Conservation (phyloP, 2,797 vertebrate genomes). For the Anolis apletophallus region DNA sequence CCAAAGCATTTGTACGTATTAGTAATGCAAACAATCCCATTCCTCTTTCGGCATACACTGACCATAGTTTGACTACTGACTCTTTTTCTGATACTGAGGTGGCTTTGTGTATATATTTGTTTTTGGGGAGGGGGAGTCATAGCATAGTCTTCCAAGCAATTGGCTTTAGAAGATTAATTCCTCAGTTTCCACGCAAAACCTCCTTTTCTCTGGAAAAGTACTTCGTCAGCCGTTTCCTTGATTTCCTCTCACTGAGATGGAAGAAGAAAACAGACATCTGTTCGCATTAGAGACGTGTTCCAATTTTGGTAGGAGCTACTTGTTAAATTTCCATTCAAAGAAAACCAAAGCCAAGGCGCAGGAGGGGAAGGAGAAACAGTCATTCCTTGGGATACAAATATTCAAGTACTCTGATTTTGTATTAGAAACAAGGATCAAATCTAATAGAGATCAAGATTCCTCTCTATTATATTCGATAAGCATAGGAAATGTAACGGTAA, state of each 20-base stretch:
- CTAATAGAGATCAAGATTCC: too few species aligned
- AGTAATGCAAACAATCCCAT: too few species aligned
- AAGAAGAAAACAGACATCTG: constrained; percentile 37
- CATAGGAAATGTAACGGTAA: too few species aligned
- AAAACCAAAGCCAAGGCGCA: background rate
- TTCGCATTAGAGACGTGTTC: constrained; percentile 53
- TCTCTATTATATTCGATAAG: too few species aligned
- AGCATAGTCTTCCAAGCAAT: constrained; percentile 12
- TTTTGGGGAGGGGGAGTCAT: constrained; percentile 1
- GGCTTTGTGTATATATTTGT: background rate
- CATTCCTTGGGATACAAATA: background rate
- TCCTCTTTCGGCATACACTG: too few species aligned
- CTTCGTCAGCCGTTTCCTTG: constrained; percentile 33
- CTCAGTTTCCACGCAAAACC: constrained; percentile 47
- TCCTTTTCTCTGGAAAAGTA: constrained; percentile 42
- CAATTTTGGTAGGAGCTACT: constrained; percentile 35
- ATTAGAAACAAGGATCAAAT: background rate
- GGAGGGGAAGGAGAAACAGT: background rate
- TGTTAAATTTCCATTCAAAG: constrained; percentile 17
- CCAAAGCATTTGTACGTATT: too few species aligned
- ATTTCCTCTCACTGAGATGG: constrained; percentile 19
- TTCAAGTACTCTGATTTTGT: background rate
- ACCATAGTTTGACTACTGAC: background rate
- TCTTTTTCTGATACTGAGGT: background rate
- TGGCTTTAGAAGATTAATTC: constrained; percentile 53